Base-by-base conservation (phyloP, 2,888 invertebrate genomes). In the Bruchidius siliquastri region DNA sequence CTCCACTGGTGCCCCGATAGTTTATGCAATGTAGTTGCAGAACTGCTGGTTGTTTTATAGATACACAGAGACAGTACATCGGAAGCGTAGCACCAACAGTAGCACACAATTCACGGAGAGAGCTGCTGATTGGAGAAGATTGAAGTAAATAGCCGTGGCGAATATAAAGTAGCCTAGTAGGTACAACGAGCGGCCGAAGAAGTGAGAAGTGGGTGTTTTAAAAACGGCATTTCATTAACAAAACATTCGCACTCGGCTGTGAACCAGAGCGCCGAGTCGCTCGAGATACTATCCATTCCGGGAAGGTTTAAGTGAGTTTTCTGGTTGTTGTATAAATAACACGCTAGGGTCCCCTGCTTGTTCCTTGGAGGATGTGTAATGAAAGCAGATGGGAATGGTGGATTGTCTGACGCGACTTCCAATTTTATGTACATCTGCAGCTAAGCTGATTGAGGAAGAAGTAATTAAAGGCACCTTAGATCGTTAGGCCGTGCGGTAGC, bases 141-240 rank as follows among this genome's bases (percentile, higher is more conserved):
- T 49, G 49, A 49, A 49, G 49, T 49, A 49, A 49, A 49, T 49
- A 49, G 49, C 49, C 49, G 49, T 49, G 49, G 49, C 49, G 49
- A 49, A 49, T 49, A 49, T 49, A 49, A 49, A 49, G 49, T 49
- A 49, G 49, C 49, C 49, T 49, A 49, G 10, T 49, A 49, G 49
- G 18, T 49, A 49, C 49, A 13, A 8, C 18, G 49, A 49, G 49
- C 49, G 49, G 49, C 18, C 49, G 49, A 49, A 77, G 75, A 75
- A 69, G 68, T 21, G 74, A 75, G 75, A 75, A 76, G 80, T 79
- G 77, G 79, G 80, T 77, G 79, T 80, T 78, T 75, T 73, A 73
- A 74, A 76, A 79, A 76, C 77, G 76, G 79, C 78, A 80, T 79
- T 79, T 79, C 80, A 80, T 80, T 80, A 80, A 80, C 76, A 72